Evolutionary conservation across 2,888 invertebrate species (phyloP).

Genomic region (Pyrochroa serraticornis): DNA sequence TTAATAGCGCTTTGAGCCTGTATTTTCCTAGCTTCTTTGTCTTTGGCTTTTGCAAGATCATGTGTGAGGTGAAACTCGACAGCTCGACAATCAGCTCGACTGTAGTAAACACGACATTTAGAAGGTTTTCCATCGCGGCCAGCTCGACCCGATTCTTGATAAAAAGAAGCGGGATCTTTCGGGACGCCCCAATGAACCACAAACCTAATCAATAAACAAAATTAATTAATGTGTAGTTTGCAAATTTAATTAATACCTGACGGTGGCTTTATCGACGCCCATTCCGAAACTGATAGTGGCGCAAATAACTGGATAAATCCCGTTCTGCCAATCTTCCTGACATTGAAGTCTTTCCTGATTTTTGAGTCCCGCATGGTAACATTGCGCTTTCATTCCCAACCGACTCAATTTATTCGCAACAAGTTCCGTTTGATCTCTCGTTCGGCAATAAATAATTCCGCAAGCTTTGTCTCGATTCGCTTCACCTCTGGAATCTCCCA

Average conservation of each 20-base stretch:
- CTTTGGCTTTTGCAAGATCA: slow-evolving; percentile 68
- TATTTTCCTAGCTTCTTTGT: slow-evolving; percentile 59
- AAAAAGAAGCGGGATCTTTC: slow-evolving; percentile 94
- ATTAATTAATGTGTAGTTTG: too few relatives aligned
- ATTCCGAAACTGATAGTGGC: slow-evolving; percentile 99
- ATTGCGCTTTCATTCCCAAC: slow-evolving; percentile 75
- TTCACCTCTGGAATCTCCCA: slow-evolving; percentile 65
- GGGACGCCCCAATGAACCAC: slow-evolving; percentile 97
- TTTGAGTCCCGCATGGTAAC: slow-evolving; percentile 91
- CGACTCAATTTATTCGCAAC: slow-evolving; percentile 77
- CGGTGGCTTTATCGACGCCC: slow-evolving; percentile 97
- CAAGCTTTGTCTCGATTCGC: slow-evolving; percentile 55
- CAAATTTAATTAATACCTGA: too few relatives aligned
- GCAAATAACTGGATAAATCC: slow-evolving; percentile 86
- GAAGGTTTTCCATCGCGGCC: slow-evolving; percentile 92
- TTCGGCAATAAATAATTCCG: slow-evolving; percentile 87
- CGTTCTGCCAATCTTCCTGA: slow-evolving; percentile 92
- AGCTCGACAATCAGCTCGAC: slow-evolving; percentile 78
- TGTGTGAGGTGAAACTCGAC: slow-evolving; percentile 79
- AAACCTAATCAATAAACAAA: too few relatives aligned
- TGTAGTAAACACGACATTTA: slow-evolving; percentile 91
- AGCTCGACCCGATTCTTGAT: slow-evolving; percentile 95
- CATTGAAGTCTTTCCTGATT: slow-evolving; percentile 74
- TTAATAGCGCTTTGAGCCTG: slow-evolving; percentile 71
- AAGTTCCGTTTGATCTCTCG: slow-evolving; percentile 87